phyloP scores from a whole-genome alignment of 2,797 vertebrate species.

The Diplodus sargus region DNA sequence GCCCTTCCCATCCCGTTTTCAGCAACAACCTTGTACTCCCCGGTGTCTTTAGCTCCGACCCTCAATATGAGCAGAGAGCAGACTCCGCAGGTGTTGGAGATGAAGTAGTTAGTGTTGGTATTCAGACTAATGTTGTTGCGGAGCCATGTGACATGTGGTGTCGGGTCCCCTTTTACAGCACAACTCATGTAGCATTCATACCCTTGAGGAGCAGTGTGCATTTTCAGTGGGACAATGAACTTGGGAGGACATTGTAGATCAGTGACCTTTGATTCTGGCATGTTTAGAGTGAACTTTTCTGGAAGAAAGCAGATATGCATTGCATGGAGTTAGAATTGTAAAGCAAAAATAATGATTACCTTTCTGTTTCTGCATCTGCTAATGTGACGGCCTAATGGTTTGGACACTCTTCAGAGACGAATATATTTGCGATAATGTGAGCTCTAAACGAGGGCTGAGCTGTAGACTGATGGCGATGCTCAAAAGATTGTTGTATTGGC shows the following conservation, averaged over 20 bases:
- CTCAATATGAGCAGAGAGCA: constrained; percentile 91
- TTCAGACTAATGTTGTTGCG: constrained; percentile 88
- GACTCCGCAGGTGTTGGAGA: constrained; percentile 91
- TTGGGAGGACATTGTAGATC: constrained; percentile 85
- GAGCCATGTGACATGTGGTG: constrained; percentile 91
- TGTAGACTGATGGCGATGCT: background rate
- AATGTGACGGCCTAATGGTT: background rate
- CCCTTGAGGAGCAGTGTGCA: constrained; percentile 89
- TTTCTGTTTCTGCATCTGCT: background rate
- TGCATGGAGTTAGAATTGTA: background rate
- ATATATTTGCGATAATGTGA: background rate
- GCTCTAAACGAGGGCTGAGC: background rate
- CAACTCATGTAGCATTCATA: constrained; percentile 95
- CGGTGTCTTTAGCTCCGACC: constrained; percentile 86
- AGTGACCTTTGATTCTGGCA: constrained; percentile 79
- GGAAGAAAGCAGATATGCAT: constrained; percentile 43
- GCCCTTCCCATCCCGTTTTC: constrained; percentile 87
- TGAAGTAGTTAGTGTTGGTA: constrained; percentile 85
- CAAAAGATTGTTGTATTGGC: background rate
- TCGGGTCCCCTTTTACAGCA: constrained; percentile 88
- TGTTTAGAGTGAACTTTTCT: constrained; percentile 85
- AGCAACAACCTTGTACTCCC: constrained; percentile 89
- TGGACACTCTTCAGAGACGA: background rate
- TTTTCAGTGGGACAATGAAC: constrained; percentile 89
- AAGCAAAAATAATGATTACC: background rate